Evolutionary conservation across 2,888 invertebrate species (phyloP).

Genomic region (Drosophila percnosoma): DNA sequence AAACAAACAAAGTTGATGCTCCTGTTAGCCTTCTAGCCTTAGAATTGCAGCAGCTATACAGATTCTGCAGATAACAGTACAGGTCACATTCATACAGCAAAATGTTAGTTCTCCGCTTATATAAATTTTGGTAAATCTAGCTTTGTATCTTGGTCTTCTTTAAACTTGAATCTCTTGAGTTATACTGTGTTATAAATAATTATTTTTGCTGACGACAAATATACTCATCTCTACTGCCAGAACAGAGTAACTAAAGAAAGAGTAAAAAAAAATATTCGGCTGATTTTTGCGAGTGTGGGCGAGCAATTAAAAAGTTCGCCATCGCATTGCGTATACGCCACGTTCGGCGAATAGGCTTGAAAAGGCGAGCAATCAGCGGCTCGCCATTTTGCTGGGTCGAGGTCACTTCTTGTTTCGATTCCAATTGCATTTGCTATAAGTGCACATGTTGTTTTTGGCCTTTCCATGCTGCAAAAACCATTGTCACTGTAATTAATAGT

Average conservation of each 20-base stretch:
- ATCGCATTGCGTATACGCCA: slow-evolving; percentile 69
- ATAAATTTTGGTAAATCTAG: not conserved
- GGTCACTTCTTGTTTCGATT: slow-evolving; percentile 40
- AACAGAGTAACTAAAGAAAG: not conserved
- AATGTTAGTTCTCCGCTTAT: not conserved
- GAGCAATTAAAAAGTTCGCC: slow-evolving; percentile 71
- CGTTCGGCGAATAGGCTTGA: slow-evolving; percentile 17
- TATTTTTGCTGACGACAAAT: not conserved
- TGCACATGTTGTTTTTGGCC: slow-evolving; percentile 15
- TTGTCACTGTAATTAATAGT: slow-evolving; percentile 53
- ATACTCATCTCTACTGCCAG: not conserved
- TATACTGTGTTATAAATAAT: not conserved
- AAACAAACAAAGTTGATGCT: not conserved
- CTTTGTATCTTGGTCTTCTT: not conserved
- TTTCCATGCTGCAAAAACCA: slow-evolving; percentile 17
- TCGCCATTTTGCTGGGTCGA: slow-evolving; percentile 44
- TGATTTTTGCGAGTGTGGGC: slow-evolving; percentile 28
- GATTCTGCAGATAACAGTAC: not conserved
- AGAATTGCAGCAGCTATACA: too few relatives aligned
- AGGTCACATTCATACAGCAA: not conserved
- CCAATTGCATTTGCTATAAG: slow-evolving; percentile 52
- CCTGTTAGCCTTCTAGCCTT: not conserved
- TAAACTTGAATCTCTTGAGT: not conserved
- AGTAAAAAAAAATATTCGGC: slow-evolving; percentile 5
- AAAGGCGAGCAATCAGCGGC: slow-evolving; percentile 51